Percentiles rank a stretch among this genome's conserved stretches.
Evolutionary conservation across 2,888 invertebrate genomes (phyloP).

Genomic region (Cheilosia vulpina): DNA sequence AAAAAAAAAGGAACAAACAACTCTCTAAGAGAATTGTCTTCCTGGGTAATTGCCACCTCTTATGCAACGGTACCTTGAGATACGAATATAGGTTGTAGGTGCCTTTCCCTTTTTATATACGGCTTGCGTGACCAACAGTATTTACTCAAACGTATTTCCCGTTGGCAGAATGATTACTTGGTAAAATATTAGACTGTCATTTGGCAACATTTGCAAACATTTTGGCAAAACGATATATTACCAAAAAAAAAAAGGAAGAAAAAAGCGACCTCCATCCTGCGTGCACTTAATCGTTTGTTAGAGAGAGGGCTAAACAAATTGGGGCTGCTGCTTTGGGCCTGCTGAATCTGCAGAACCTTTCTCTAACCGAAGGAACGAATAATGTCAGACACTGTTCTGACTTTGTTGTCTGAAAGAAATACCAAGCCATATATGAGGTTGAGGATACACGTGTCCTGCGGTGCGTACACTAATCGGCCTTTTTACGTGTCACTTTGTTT

Average conservation of each 20-base stretch:
- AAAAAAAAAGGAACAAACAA: not conserved
- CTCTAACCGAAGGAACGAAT: conserved; percentile 23
- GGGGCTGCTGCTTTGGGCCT: conserved; percentile 23
- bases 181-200: conserved; percentile 75
- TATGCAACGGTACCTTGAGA: conserved; percentile 39
- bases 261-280: conserved; percentile 58
- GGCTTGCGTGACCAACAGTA: conserved; percentile 68
- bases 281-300: conserved; percentile 71
- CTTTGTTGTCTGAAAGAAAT: conserved; percentile 12
- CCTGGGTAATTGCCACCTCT: conserved; percentile 53
- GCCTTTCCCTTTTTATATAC: conserved; percentile 37
- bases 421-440: conserved; percentile 35
- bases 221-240: conserved; percentile 50
- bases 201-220: conserved; percentile 54
- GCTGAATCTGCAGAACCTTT: conserved; percentile 41
- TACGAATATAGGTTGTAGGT: not conserved
- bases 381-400: conserved; percentile 37
- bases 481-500: conserved; percentile 66
- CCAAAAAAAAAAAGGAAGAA: conserved; percentile 8
- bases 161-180: conserved; percentile 72
- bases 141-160: conserved; percentile 69
- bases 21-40: conserved; percentile 41
- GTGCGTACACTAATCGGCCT: conserved; percentile 71
- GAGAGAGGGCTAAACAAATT: conserved; percentile 44
- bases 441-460: conserved; percentile 72